phyloP scores from a whole-genome alignment of 2,797 vertebrate species.

The Paramormyrops hopkinsi region DNA sequence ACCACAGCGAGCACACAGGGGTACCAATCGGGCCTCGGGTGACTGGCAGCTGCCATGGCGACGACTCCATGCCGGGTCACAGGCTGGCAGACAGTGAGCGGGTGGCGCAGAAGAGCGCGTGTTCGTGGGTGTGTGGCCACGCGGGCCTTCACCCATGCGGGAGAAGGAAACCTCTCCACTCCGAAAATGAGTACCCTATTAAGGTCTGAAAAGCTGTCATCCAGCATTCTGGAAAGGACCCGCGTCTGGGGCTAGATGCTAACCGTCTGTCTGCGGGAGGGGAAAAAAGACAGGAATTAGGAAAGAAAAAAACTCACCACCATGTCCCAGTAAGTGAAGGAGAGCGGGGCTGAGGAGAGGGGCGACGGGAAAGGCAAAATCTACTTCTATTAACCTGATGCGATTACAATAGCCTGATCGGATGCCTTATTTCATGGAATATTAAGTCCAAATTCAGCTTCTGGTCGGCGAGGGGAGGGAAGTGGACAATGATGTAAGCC shows the following conservation, averaged over 20 bases:
- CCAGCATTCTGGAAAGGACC: slow-evolving; percentile 66
- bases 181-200: slow-evolving; percentile 74
- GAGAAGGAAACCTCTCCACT: slow-evolving; percentile 52
- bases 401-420: slow-evolving; percentile 88
- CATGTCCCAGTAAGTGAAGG: neutral
- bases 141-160: neutral
- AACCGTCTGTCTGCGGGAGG: slow-evolving; percentile 71
- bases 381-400: slow-evolving; percentile 89
- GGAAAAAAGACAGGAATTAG: slow-evolving; percentile 44
- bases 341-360: neutral
- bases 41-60: neutral
- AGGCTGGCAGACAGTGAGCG: neutral
- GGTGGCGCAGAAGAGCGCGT: neutral
- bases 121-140: neutral
- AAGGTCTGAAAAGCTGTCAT: slow-evolving; percentile 79
- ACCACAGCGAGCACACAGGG: neutral
- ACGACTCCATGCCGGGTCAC: neutral
- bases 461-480: slow-evolving; percentile 65
- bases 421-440: slow-evolving; percentile 93
- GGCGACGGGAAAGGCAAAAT: neutral
- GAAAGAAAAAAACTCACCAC: slow-evolving; percentile 37
- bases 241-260: slow-evolving; percentile 75
- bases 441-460: slow-evolving; percentile 94
- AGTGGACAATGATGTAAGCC: slow-evolving; percentile 20
- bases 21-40: neutral